Percentiles rank a stretch among this genome's conserved stretches.
Conservation (phyloP, 2,113 vertebrate genomes). For the Rhynchomys soricoides region DNA sequence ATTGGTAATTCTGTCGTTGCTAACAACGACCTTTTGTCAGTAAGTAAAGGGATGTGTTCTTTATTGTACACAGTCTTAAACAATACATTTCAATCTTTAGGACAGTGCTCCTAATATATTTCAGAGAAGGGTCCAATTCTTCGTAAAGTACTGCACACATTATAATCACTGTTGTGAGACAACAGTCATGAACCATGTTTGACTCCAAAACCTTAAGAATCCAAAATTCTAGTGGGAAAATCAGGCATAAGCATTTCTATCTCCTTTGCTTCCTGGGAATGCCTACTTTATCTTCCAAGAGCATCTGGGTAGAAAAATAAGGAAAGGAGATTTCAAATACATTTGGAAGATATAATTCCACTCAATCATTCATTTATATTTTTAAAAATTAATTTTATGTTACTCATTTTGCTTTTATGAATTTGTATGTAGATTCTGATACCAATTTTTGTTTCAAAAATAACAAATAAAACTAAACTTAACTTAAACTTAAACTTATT, state of each 20-base stretch:
- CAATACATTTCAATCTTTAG: constrained; percentile 14
- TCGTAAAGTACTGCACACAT: neutral
- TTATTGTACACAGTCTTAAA: neutral
- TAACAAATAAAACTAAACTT: constrained; percentile 10
- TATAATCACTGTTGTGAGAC: neutral
- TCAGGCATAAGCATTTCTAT: neutral
- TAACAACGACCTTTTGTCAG: neutral
- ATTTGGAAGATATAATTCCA: neutral
- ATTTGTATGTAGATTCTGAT: neutral
- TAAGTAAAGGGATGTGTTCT: neutral
- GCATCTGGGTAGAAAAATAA: neutral
- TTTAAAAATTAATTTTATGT: neutral
- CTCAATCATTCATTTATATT: constrained; percentile 5
- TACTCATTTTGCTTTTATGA: neutral
- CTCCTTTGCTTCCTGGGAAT: constrained; percentile 1
- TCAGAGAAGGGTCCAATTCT: constrained; percentile 14
- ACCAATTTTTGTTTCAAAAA: neutral
- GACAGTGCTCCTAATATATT: neutral
- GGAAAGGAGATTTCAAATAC: neutral
- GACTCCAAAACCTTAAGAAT: neutral
- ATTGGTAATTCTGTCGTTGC: neutral
- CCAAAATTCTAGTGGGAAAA: neutral
- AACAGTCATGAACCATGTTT: neutral
- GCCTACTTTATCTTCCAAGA: neutral
- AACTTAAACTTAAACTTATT: too few species aligned